phyloP scores from a whole-genome alignment of 2,113 vertebrate genomes.

The Emydocephalus ijimae region DNA sequence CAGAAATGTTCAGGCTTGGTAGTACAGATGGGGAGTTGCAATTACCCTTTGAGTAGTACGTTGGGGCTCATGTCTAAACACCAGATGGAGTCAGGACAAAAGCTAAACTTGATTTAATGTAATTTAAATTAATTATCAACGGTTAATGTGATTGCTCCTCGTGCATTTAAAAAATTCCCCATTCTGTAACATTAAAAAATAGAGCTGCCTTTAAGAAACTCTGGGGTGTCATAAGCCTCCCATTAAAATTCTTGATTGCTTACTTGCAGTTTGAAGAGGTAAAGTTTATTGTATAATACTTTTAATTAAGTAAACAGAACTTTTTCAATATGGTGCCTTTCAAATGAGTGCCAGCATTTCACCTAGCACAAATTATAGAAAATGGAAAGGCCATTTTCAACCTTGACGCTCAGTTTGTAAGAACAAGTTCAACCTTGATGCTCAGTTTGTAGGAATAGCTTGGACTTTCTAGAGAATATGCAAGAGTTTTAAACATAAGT shows the following conservation, averaged over 20 bases:
- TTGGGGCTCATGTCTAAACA: neutral
- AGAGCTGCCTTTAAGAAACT: neutral
- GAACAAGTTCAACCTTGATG: neutral
- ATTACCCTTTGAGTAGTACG: neutral
- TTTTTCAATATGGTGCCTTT: neutral
- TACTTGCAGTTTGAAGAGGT: neutral
- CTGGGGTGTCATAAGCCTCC: neutral
- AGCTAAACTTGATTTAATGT: neutral
- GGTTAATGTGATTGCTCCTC: neutral
- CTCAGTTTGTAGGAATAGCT: neutral
- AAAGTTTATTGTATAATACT: neutral
- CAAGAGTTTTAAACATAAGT: neutral
- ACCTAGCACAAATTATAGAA: neutral
- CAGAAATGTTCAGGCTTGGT: neutral
- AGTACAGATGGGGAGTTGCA: neutral
- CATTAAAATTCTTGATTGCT: neutral
- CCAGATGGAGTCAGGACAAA: neutral
- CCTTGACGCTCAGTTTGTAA: neutral
- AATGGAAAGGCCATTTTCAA: neutral
- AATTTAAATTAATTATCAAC: neutral
- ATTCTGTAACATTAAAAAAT: neutral
- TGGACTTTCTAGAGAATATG: neutral
- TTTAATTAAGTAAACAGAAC: neutral
- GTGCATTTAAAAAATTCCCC: neutral
- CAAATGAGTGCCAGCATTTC: neutral